Conservation (phyloP, 1,140 invertebrate genomes). For the Trichonephila inaurata region DNA sequence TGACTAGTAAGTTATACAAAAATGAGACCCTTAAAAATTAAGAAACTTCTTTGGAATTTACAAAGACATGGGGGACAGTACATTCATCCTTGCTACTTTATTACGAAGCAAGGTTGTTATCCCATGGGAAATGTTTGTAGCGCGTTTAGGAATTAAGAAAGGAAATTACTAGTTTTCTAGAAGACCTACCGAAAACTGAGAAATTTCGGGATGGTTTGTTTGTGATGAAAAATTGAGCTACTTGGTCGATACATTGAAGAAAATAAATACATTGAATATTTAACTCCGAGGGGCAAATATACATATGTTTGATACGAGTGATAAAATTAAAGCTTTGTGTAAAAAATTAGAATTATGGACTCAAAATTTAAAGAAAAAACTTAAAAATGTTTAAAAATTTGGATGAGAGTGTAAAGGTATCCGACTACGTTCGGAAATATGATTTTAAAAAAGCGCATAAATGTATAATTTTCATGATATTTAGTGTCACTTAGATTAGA, state of each 20-base stretch:
- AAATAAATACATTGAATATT: constrained; percentile 19
- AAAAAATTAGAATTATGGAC: neutral
- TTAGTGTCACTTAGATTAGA: too few relatives aligned
- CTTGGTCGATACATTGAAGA: constrained; percentile 3
- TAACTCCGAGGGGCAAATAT: neutral
- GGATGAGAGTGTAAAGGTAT: too few relatives aligned
- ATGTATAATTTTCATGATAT: too few relatives aligned
- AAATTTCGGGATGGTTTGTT: neutral
- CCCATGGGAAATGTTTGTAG: neutral
- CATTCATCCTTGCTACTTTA: neutral
- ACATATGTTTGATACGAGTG: constrained; percentile 3
- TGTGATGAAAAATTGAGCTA: neutral
- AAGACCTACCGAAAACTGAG: neutral
- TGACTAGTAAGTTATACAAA: constrained; percentile 2
- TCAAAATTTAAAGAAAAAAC: too few relatives aligned
- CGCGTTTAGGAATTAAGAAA: neutral
- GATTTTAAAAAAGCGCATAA: too few relatives aligned
- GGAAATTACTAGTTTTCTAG: neutral
- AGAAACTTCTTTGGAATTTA: neutral
- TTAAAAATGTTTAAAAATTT: too few relatives aligned
- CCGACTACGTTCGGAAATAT: too few relatives aligned
- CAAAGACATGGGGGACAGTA: neutral
- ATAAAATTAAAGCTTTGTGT: neutral
- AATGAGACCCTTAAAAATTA: neutral
- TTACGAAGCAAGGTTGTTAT: neutral